Base-by-base conservation (phyloP, 2,113 vertebrate genomes). In the Salminus brasiliensis region DNA sequence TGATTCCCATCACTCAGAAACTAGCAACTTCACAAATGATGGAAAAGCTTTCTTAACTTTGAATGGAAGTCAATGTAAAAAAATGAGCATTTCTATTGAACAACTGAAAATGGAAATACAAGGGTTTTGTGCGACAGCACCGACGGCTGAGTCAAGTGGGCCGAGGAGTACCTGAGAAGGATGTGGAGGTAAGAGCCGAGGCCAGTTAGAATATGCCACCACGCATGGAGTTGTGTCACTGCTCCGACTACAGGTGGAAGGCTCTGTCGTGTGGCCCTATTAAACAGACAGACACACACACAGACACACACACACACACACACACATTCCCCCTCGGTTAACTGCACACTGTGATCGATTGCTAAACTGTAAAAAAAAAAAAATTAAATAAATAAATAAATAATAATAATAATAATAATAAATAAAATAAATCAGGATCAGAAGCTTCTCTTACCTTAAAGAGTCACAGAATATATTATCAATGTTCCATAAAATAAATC, bases 171-270 rank as follows among this genome's bases (percentile, higher is more conserved):
- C 97, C 98, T 99, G 84, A 99, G 94, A 39, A 99, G 92, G 83
- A 98, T 96, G 84, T 99, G 98, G 85, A 99, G 93, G 85, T 99
- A 98, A 65, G 98, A 99, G 8, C 97, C 97, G 53, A 99, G 90
- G 84, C 97, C 98, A 52, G 97, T 99, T 41, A 99, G 93, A 83
- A 99, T 96, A 83, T 99, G 98, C 98, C 98, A 99, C 97, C 97
- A 98, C 0, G 97, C 97, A 21, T 99, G 98, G 85, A 99, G 97
- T 86, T 99, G 98, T 10, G 97, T 99, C 30, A 96, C 85, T 1
- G 94, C 95, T 52, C 96, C 95, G 67, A 97, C 83, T 55, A 95
- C 85, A 16, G 96, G 89, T 75, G 95, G 96, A 76, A 97, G 88
- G 59, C 84, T 94, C 81, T 93, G 90, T 74, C 98, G 92, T 67